Evolutionary conservation across 1,140 invertebrate species (phyloP).

Genomic region (Gonioctena quinquepunctata): DNA sequence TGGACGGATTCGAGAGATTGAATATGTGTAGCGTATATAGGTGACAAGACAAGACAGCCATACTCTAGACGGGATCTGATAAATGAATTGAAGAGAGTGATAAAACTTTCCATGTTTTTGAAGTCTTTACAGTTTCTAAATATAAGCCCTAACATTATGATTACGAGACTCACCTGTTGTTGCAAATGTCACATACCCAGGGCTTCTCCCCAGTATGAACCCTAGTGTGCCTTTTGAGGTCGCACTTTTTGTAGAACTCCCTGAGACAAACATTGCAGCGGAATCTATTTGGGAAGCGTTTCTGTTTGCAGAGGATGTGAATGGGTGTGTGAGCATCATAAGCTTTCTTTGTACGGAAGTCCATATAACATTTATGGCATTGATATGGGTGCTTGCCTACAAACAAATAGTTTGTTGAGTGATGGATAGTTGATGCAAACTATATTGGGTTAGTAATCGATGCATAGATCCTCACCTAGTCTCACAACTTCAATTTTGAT

Average conservation of each 20-base stretch:
- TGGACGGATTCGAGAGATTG: no score
- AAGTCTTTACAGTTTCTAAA: no score
- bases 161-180: no score
- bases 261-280: conserved; percentile 41
- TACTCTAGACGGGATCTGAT: no score
- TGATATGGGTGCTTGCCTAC: conserved; percentile 42
- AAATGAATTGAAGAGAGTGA: no score
- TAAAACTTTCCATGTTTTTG: no score
- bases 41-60: no score
- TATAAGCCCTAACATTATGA: no score
- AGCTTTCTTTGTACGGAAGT: conserved; percentile 34
- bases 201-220: conserved; percentile 67
- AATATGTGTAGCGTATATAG: no score
- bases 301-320: conserved; percentile 36
- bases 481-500: conserved; percentile 18
- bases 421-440: no score
- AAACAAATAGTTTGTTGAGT: conserved; percentile 4
- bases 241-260: conserved; percentile 45
- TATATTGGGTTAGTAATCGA: no score
- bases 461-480: conserved; percentile 6
- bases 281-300: conserved; percentile 24
- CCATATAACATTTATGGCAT: conserved; percentile 41
- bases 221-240: conserved; percentile 45
- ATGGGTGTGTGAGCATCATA: conserved; percentile 31
- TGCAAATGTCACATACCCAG: conserved; percentile 73